Evolutionary conservation across 1,140 invertebrate species (phyloP).

Genomic region (Leptinotarsa lineolata): DNA sequence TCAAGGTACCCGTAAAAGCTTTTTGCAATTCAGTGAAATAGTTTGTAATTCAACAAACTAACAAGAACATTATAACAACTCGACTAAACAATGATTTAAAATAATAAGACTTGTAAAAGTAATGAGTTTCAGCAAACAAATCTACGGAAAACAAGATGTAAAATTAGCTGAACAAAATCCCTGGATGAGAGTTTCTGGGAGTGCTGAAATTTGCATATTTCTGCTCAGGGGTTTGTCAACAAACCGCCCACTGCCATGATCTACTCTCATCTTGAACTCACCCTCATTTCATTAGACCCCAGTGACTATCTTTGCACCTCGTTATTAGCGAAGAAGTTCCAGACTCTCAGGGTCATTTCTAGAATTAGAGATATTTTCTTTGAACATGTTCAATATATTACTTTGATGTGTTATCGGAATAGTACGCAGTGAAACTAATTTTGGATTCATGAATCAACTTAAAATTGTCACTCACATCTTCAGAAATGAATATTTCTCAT

Average conservation of each 20-base stretch:
- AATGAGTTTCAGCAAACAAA: conserved; percentile 23
- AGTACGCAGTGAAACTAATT: too few relatives aligned
- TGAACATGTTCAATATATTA: too few relatives aligned
- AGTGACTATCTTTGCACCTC: not conserved
- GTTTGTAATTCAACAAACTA: not conserved
- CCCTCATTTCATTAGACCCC: conserved; percentile 23
- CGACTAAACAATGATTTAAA: conserved; percentile 1
- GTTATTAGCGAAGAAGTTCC: not conserved
- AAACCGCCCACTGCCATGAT: conserved; percentile 26
- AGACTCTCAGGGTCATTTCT: too few relatives aligned
- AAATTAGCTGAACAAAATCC: conserved; percentile 32
- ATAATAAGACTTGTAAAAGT: not conserved
- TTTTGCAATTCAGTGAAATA: not conserved
- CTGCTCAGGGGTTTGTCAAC: conserved; percentile 28
- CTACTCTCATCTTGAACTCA: conserved; percentile 29
- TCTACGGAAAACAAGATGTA: conserved; percentile 22
- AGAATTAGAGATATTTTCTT: too few relatives aligned
- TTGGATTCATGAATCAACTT: too few relatives aligned
- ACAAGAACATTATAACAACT: not conserved
- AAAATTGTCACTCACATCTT: too few relatives aligned
- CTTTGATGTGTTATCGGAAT: too few relatives aligned
- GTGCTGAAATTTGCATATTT: conserved; percentile 32
- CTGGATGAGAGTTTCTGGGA: conserved; percentile 28
- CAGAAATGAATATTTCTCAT: too few relatives aligned
- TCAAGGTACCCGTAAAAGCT: not conserved